Conservation (phyloP, 2,888 invertebrate species). For the Chrysopilus asiliformis region DNA sequence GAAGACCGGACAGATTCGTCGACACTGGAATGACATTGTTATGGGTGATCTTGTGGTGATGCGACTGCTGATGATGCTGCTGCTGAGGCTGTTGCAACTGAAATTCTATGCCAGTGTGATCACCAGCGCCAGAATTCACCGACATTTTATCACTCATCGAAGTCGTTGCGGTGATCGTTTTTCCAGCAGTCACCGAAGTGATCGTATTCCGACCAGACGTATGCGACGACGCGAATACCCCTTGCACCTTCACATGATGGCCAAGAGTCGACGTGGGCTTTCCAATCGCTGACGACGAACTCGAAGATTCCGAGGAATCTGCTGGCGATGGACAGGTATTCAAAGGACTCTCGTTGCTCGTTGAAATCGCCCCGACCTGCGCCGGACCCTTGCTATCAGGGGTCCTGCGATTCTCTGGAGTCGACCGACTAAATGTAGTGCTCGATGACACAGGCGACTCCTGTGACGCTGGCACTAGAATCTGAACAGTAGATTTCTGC, state of each 20-base stretch:
- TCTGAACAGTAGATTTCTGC: slow-evolving; percentile 19
- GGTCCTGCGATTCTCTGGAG: slow-evolving; percentile 31
- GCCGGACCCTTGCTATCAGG: slow-evolving; percentile 58
- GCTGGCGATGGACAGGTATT: slow-evolving; percentile 52
- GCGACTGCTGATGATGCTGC: slow-evolving; percentile 14
- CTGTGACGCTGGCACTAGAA: slow-evolving; percentile 17
- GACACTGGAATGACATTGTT: slow-evolving; percentile 20
- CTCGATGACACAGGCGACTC: slow-evolving; percentile 40
- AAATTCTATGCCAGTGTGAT: too few species aligned
- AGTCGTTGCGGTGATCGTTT: slow-evolving; percentile 61
- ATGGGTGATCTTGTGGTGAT: slow-evolving; percentile 20
- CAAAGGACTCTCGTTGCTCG: slow-evolving; percentile 62
- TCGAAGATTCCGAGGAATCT: slow-evolving; percentile 22
- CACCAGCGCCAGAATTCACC: not conserved
- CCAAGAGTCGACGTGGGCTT: slow-evolving; percentile 32
- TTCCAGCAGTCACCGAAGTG: slow-evolving; percentile 63
- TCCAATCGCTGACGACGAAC: slow-evolving; percentile 3
- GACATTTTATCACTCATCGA: slow-evolving; percentile 6
- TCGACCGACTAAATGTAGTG: slow-evolving; percentile 33
- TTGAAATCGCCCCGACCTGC: slow-evolving; percentile 73
- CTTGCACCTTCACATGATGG: slow-evolving; percentile 14
- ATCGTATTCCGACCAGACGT: slow-evolving; percentile 69
- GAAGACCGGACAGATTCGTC: slow-evolving; percentile 16
- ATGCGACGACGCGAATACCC: slow-evolving; percentile 30
- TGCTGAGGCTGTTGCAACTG: too few species aligned